Evolutionary conservation across 2,797 vertebrate species (phyloP).

Genomic region (Lerista edwardsae): DNA sequence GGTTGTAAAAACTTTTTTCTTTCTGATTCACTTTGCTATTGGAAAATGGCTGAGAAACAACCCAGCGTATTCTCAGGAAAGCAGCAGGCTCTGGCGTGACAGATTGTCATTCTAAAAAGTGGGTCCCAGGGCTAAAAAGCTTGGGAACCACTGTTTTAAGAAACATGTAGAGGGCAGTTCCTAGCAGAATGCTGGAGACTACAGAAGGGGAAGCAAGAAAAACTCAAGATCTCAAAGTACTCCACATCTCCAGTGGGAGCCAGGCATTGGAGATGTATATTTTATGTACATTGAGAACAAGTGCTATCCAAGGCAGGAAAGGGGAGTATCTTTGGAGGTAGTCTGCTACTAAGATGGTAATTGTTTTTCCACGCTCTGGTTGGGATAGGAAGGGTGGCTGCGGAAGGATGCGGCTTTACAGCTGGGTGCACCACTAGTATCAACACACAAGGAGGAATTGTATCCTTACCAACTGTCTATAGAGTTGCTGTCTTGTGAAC

Average conservation of each 20-base stretch:
- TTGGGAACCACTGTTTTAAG: background rate
- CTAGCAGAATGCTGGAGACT: background rate
- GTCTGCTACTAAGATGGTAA: background rate
- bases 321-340: background rate
- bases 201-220: background rate
- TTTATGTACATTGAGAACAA: no score
- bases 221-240: background rate
- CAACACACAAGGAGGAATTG: background rate
- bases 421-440: background rate
- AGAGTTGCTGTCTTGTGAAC: background rate
- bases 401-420: background rate
- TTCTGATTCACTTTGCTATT: no score
- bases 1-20: no score
- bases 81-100: no score
- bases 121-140: no score
- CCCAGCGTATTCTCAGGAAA: no score
- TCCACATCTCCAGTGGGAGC: background rate
- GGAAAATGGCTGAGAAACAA: no score
- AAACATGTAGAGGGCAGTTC: background rate
- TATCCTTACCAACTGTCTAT: constrained; percentile 47
- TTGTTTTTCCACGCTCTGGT: background rate
- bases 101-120: no score
- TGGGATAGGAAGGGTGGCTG: background rate
- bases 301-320: no score
- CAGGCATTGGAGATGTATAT: background rate